Percentiles rank a stretch among this genome's conserved stretches.
Conservation (phyloP, 2,888 invertebrate species). For the Merodon equestris region DNA sequence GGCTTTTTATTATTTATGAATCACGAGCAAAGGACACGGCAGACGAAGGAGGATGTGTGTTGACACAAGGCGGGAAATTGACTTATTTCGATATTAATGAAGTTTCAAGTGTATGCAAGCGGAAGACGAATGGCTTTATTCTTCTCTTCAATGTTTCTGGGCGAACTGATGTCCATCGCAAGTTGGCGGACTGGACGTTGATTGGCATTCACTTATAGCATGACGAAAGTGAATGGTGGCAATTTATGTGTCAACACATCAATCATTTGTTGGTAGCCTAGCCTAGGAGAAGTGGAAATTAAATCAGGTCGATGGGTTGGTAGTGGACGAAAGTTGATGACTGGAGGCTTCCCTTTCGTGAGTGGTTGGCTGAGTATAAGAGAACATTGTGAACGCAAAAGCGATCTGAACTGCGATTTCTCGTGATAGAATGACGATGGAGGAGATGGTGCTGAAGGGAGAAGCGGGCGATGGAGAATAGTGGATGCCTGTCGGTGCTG, state of each 20-base stretch:
- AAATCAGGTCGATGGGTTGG: too few relatives aligned
- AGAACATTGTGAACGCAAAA: too few relatives aligned
- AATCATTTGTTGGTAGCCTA: not conserved
- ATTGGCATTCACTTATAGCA: conserved; percentile 46
- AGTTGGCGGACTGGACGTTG: conserved; percentile 24
- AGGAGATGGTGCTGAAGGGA: too few relatives aligned
- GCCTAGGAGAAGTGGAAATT: too few relatives aligned
- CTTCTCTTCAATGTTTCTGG: conserved; percentile 16
- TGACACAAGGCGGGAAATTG: conserved; percentile 52
- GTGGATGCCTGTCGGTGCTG: too few relatives aligned
- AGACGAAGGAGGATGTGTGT: conserved; percentile 12
- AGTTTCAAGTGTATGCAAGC: conserved; percentile 45
- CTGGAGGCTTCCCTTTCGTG: too few relatives aligned
- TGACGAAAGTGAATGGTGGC: conserved; percentile 22
- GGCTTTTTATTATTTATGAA: conserved; percentile 2
- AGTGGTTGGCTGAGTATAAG: too few relatives aligned
- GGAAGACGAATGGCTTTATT: conserved; percentile 1
- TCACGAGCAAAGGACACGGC: not conserved
- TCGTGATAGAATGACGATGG: too few relatives aligned
- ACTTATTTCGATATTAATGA: conserved; percentile 62
- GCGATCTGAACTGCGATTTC: too few relatives aligned
- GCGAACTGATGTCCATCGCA: conserved; percentile 6
- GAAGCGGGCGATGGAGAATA: too few relatives aligned
- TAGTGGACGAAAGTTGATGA: too few relatives aligned
- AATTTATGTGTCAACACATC: conserved; percentile 43